Evolutionary conservation across 2,113 vertebrate species (phyloP).

Genomic region (Cromileptes altivelis): DNA sequence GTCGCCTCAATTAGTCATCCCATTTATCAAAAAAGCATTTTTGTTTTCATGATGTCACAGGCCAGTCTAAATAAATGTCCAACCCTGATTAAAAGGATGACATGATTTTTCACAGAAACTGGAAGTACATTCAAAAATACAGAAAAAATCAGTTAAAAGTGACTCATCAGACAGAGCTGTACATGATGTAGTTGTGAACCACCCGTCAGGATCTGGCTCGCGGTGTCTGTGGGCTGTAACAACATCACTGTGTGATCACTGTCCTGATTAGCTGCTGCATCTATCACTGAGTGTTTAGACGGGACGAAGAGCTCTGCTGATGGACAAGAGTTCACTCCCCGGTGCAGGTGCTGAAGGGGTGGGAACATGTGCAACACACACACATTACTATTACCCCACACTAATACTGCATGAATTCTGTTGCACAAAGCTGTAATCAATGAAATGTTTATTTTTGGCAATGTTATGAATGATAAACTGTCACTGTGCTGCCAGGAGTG

Average conservation of each 20-base stretch:
- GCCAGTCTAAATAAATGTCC: not conserved
- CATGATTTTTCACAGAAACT: not conserved
- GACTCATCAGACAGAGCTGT: constrained; percentile 40
- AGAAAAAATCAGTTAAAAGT: not conserved
- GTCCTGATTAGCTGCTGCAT: constrained; percentile 77
- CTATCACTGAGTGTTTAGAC: constrained; percentile 78
- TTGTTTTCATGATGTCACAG: not conserved
- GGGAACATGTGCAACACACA: constrained; percentile 38
- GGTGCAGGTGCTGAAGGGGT: constrained; percentile 60
- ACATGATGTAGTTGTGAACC: constrained; percentile 20
- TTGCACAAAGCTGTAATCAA: constrained; percentile 47
- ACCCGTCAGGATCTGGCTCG: constrained; percentile 19
- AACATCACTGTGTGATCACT: constrained; percentile 50
- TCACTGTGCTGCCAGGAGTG: constrained; percentile 14
- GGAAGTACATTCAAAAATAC: not conserved
- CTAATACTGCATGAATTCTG: constrained; percentile 9
- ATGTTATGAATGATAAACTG: constrained; percentile 46
- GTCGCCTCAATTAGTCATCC: not conserved
- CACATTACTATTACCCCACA: constrained; percentile 1
- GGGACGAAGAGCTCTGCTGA: constrained; percentile 58
- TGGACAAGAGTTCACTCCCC: constrained; percentile 65
- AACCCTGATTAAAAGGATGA: not conserved
- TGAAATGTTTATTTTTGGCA: constrained; percentile 63
- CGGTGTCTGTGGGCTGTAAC: constrained; percentile 31
- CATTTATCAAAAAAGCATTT: not conserved